Base-by-base conservation (phyloP, 2,888 invertebrate genomes). In the Oligia fasciuncula region DNA sequence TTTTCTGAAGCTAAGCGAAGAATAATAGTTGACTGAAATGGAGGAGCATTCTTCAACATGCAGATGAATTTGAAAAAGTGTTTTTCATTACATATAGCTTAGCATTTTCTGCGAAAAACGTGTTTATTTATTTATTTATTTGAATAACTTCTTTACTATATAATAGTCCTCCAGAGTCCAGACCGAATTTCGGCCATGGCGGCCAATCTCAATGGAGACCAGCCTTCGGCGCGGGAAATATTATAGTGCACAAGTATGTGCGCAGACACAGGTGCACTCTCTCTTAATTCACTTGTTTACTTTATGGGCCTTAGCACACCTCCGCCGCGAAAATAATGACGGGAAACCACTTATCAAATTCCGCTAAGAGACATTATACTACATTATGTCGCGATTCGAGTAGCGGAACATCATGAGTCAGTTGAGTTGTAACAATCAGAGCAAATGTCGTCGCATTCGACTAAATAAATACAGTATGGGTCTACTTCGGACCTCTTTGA, bases 1-100 rank as follows among this genome's bases (percentile, higher is more conserved):
- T 84, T 66, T 83, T 51, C 2, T 35, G 35, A 84, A 66, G 23
- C 29, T 63, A 43, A n/a, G n/a, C n/a, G n/a, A n/a, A n/a, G n/a
- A n/a, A n/a, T n/a, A n/a, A 49, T 19, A 51, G 13, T 67, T 46
- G 13, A n/a, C 35, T 57, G n/a, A 70, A 60, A 29, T 23, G 8
- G 2, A 51, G 11, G 17, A 9, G 17, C 11, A 23, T 46, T 4
- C 6, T 29, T 75, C 29, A 17, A 23, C 11, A 46, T 76, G 13
- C 17, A 57, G 8, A 17, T 46, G 57, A 19, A 35, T 46, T 46
- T 35, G 4, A 57, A 75, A 74, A 14, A 35, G 40, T 43, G 29
- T 46, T 23, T 43, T 67, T 17, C 4, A 4, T 57, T 9, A 66
- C 13, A 43, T 4, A n/a, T n/a, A 5, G n/a, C 19, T 11, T 11